Evolutionary conservation across 2,113 vertebrate genomes (phyloP).

Genomic region (Carollia perspicillata): DNA sequence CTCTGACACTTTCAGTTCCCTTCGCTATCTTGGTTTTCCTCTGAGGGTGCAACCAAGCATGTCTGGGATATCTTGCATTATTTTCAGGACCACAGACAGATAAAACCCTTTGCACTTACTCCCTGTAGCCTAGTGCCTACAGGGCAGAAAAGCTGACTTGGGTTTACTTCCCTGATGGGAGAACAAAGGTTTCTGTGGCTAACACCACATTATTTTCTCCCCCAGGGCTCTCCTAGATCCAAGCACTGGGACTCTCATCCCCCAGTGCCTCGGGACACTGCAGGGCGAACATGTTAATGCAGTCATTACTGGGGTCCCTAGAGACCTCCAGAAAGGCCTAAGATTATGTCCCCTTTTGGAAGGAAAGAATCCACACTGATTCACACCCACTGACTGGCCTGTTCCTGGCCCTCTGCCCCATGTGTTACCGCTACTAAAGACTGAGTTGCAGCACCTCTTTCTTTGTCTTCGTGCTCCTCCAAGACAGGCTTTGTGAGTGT

Average conservation of each 20-base stretch:
- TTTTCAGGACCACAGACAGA: neutral
- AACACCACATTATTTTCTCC: neutral
- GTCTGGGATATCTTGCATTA: neutral
- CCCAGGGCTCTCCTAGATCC: neutral
- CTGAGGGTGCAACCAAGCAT: neutral
- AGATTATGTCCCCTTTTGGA: neutral
- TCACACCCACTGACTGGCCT: neutral
- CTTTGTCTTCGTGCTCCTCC: neutral
- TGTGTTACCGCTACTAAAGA: rapidly evolving
- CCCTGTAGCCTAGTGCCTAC: neutral
- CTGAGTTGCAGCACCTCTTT: neutral
- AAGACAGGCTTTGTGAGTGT: neutral
- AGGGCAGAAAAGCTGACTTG: neutral
- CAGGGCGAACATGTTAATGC: neutral
- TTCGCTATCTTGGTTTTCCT: neutral
- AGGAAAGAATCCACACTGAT: neutral
- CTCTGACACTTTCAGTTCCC: neutral
- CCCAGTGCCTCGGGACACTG: neutral
- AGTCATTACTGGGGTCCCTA: neutral
- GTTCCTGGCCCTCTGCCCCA: neutral
- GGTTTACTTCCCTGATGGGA: neutral
- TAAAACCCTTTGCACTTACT: neutral
- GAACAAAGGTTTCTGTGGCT: neutral
- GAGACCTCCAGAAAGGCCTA: neutral
- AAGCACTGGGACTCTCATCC: neutral